Evolutionary conservation across 2,113 vertebrate species (phyloP).

Genomic region (Rissa tridactyla): DNA sequence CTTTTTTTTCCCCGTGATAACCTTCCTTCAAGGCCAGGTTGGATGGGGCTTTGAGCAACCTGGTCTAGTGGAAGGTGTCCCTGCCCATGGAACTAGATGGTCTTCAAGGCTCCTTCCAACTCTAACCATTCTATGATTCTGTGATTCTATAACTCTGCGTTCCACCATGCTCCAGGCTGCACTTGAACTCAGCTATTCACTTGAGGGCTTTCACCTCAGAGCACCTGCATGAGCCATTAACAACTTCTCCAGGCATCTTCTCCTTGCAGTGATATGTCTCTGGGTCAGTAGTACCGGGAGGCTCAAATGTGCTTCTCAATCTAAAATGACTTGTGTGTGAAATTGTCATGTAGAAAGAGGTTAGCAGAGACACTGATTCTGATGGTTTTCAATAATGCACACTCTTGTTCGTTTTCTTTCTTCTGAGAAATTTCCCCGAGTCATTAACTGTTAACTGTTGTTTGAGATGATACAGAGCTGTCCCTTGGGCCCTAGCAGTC

Average conservation of each 20-base stretch:
- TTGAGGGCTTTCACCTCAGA: background rate
- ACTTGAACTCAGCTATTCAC: background rate
- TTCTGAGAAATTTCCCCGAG: background rate
- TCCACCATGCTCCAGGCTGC: background rate
- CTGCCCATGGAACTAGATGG: background rate
- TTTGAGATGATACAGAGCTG: accelerated
- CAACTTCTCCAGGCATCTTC: background rate
- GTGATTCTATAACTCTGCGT: background rate
- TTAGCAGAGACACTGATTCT: background rate
- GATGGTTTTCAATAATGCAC: background rate
- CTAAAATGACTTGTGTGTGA: background rate
- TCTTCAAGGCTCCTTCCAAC: background rate
- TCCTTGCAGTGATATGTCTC: background rate
- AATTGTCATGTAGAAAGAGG: background rate
- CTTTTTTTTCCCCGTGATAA: background rate
- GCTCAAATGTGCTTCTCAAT: background rate
- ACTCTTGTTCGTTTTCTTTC: background rate
- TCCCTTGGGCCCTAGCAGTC: background rate
- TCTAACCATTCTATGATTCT: background rate
- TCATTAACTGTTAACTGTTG: background rate
- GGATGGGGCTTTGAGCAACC: background rate
- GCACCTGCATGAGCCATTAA: background rate
- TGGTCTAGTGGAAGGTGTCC: background rate
- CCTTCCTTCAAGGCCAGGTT: background rate
- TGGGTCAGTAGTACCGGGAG: background rate